Evolutionary conservation across 2,113 vertebrate species (phyloP), one percentile per base, ranked within the genome.

Genomic region (Paracanthobrama guichenoti): DNA sequence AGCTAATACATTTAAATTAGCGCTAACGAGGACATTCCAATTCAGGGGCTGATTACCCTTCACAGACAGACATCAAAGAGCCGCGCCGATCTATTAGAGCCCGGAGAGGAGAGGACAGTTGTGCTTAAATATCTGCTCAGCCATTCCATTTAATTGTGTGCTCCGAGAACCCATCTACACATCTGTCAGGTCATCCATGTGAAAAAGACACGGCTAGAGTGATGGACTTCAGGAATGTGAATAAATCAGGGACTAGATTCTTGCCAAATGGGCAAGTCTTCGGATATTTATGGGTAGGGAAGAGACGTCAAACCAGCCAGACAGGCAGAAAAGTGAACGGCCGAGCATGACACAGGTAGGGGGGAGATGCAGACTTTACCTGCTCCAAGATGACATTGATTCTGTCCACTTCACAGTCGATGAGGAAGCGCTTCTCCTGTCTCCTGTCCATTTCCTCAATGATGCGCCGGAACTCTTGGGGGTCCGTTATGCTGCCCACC

Each of bases 361-460:
- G 22, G 2, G 64, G 24, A 24, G 28, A 60, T 24, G 55, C 14
- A 71, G 44, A 46, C 76, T 84, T 88, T 95, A 99, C 98, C 97
- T 99, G 97, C 88, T 99, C 97, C 91, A 99, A 93, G 93, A 99
- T 98, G 84, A 95, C 97, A 93, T 97, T 98, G 94, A 99, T 98
- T 90, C 97, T 94, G 90, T 96, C 96, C 53, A 99, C 95, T 94
- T 99, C 97, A 10, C 98, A 99, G 94, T 99, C 98, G 86, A 99
- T 98, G 92, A 99, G 94, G 80, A 95, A 99, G 91, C 96, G 96
- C 89, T 99, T 99, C 92, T 99, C 98, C 92, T 99, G 97, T 80
- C 98, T 94, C 82, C 97, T 96, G 95, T 98, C 97, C 98, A 99
- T 99, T 94, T 99, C 98, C 90, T 99, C 97, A 60, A 99, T 97